Percentiles rank a stretch among this genome's conserved stretches.
phyloP scores from a whole-genome alignment of 2,888 invertebrate genomes.

The Eutolmus rufibarbis region DNA sequence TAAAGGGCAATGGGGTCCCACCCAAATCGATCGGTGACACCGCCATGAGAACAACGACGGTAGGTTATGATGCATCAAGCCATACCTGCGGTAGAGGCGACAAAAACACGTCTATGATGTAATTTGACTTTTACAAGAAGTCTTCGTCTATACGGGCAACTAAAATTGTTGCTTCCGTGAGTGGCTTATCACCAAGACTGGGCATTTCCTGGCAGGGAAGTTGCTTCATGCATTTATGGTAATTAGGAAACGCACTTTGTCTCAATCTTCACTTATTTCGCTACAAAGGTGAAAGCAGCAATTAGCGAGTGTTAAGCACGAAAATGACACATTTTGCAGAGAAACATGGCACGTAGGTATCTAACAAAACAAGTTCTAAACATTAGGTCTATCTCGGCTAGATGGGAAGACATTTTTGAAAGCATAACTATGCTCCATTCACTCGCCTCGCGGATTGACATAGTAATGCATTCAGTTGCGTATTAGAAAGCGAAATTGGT shows the following conservation, averaged over 20 bases:
- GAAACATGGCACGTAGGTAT: not conserved
- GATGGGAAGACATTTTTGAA: not conserved
- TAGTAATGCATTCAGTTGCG: not conserved
- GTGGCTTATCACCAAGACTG: not conserved
- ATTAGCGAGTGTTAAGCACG: not conserved
- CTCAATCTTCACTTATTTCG: not conserved
- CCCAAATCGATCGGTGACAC: not conserved
- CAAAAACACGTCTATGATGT: not conserved
- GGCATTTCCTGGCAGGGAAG: not conserved
- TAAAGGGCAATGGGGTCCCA: not conserved
- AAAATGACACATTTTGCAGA: not conserved
- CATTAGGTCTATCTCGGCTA: not conserved
- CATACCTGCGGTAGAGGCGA: not conserved
- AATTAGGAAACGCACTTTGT: not conserved
- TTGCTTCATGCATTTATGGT: not conserved
- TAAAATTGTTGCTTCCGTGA: not conserved
- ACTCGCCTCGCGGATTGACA: not conserved
- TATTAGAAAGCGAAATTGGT: not conserved
- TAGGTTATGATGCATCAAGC: not conserved
- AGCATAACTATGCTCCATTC: not conserved
- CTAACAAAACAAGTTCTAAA: not conserved
- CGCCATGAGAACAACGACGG: not conserved
- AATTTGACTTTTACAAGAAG: not conserved
- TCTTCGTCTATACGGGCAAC: not conserved
- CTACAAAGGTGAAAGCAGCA: not conserved